Evolutionary conservation across 2,113 vertebrate species (phyloP), one percentile per base, ranked within the genome.

Genomic region (Melanotaenia duboulayi): DNA sequence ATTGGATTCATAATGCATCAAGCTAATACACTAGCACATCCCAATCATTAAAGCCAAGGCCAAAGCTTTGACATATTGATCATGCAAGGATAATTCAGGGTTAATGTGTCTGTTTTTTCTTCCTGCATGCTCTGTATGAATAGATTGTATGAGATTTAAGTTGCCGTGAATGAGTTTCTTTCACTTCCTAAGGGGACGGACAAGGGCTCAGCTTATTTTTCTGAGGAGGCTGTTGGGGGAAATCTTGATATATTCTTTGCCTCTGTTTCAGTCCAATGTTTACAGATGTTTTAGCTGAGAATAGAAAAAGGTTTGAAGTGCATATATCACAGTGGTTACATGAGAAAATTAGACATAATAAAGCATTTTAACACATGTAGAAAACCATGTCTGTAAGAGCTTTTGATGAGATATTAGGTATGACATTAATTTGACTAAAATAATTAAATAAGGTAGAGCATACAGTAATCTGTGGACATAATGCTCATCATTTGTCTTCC

Each of bases 1-100:
- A 83, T 84, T 87, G 85, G 78, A 81, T 87, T 87, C 81, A 77
- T 83, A 87, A 84, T 87, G 71, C 74, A 87, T 83, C 72, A 65
- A 50, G 58, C 76, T 82, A 84, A 89, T 87, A 82, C 16, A 77
- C 68, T 74, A 51, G 56, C 59, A 76, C 65, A 58, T 72, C 42
- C 28, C 39, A 71, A 87, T 87, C 76, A 77, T 78, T 85, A 84
- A 76, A 76, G 54, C 63, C 84, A 76, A 83, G 74, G 76, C 86
- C 75, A 78, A 57, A 60, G 65, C 80, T 87, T 76, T 79, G 78
- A 87, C 82, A 74, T 82, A 89, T 81, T 80, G 84, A 87, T 91
- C 84, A 78, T 40, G 32, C 68, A 40, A 65, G 64, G 65, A 64
- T 88, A 78, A 74, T 60, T 82, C 59, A 74, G 76, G 80, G 73